Percentiles rank a stretch among this genome's conserved stretches.
Conservation (phyloP, 2,113 vertebrate species). For the Cyrtonyx montezumae region DNA sequence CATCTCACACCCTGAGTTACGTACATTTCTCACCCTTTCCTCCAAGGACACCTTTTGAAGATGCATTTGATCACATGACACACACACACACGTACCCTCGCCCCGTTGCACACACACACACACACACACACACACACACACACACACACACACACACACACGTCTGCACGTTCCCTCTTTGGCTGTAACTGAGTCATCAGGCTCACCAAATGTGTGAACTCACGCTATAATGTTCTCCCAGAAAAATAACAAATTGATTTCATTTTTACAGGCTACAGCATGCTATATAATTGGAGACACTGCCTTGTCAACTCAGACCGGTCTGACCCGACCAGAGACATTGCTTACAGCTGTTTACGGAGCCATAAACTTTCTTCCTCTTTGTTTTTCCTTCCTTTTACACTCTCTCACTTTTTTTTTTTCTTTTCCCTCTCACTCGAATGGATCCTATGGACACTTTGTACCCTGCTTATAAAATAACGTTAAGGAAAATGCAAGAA, state of each 20-base stretch:
- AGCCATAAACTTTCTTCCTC: constrained; percentile 71
- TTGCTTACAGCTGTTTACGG: constrained; percentile 76
- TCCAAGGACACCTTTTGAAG: neutral
- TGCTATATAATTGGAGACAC: constrained; percentile 79
- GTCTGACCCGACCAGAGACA: constrained; percentile 76
- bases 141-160: neutral
- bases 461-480: constrained; percentile 10
- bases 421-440: neutral
- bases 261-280: constrained; percentile 75
- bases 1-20: neutral
- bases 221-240: constrained; percentile 66
- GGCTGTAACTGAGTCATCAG: constrained; percentile 54
- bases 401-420: neutral
- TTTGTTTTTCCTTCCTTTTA: constrained; percentile 68
- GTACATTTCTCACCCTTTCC: accelerated
- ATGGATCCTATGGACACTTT: constrained; percentile 16
- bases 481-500: neutral
- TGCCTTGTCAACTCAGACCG: constrained; percentile 77
- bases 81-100: neutral
- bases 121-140: neutral
- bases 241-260: constrained; percentile 78
- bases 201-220: constrained; percentile 68
- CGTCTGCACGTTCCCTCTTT: neutral
- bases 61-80: accelerated
- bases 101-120: neutral